Evolutionary conservation across 2,113 vertebrate species (phyloP).

Genomic region (Saccopteryx leptura): DNA sequence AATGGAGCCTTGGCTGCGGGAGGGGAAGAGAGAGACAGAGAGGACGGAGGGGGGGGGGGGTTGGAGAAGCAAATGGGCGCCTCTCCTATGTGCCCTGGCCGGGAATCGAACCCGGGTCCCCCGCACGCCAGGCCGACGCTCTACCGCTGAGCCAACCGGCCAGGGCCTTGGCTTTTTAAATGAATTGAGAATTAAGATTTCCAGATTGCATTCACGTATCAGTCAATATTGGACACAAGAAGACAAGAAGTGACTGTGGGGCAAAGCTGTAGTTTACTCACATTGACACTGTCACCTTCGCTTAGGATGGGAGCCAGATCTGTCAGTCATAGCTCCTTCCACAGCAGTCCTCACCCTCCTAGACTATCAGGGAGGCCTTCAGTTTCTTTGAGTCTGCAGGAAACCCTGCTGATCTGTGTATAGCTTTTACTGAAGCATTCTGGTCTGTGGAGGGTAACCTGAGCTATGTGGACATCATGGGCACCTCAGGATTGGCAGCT

Average conservation of each 20-base stretch:
- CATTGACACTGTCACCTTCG: neutral
- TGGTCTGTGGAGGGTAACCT: neutral
- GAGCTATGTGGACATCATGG: neutral
- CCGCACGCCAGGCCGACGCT: too few relatives aligned
- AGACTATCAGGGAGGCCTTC: neutral
- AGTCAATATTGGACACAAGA: neutral
- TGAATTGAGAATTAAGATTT: neutral
- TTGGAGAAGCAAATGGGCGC: too few relatives aligned
- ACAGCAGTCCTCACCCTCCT: neutral
- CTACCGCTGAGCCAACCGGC: too few relatives aligned
- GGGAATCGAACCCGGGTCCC: too few relatives aligned
- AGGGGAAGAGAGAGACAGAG: too few relatives aligned
- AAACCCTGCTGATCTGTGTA: neutral
- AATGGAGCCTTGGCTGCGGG: too few relatives aligned
- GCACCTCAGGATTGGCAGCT: too few relatives aligned
- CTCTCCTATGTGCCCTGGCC: too few relatives aligned
- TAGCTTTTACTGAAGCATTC: neutral
- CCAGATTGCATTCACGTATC: neutral
- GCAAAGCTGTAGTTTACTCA: too few relatives aligned
- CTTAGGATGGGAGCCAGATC: neutral
- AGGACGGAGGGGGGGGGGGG: too few relatives aligned
- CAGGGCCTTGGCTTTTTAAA: too few relatives aligned
- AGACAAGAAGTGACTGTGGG: neutral
- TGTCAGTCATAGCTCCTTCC: neutral
- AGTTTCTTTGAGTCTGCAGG: neutral